phyloP scores from a whole-genome alignment of 2,113 vertebrate species.

The Martes martes region DNA sequence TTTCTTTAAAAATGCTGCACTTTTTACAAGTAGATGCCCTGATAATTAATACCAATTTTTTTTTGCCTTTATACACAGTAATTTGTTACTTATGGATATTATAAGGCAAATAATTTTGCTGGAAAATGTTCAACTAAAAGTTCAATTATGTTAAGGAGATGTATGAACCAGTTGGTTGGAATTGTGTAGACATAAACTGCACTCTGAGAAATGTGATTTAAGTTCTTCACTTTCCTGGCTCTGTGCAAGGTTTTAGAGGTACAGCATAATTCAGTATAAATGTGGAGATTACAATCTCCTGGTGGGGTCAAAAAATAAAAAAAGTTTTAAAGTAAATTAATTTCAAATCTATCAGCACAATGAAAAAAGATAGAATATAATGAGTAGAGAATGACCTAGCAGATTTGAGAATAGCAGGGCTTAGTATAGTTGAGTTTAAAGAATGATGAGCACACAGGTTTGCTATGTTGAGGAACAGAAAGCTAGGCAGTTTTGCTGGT shows the following conservation, averaged over 20 bases:
- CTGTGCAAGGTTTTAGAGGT: not conserved
- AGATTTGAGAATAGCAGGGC: not conserved
- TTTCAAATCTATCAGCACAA: not conserved
- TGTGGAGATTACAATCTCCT: not conserved
- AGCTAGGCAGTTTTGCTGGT: not conserved
- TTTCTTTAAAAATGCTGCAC: not conserved
- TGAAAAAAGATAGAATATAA: not conserved
- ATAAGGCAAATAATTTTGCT: not conserved
- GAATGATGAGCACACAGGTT: not conserved
- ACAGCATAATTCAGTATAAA: not conserved
- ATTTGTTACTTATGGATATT: not conserved
- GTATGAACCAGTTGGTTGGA: not conserved
- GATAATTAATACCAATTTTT: not conserved
- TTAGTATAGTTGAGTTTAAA: not conserved
- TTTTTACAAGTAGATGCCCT: not conserved
- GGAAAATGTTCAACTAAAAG: not conserved
- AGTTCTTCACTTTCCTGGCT: not conserved
- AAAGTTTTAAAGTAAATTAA: not conserved
- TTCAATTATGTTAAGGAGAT: not conserved
- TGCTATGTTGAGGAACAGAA: not conserved
- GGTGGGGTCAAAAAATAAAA: not conserved
- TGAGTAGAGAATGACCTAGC: not conserved
- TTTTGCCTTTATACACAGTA: not conserved
- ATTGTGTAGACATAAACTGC: not conserved
- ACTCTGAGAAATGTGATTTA: not conserved